These are phyloP conservation scores for Drosophila sp. DNA, from an alignment of 1,140 invertebrate species.

Conservation along the genomic window DNA sequence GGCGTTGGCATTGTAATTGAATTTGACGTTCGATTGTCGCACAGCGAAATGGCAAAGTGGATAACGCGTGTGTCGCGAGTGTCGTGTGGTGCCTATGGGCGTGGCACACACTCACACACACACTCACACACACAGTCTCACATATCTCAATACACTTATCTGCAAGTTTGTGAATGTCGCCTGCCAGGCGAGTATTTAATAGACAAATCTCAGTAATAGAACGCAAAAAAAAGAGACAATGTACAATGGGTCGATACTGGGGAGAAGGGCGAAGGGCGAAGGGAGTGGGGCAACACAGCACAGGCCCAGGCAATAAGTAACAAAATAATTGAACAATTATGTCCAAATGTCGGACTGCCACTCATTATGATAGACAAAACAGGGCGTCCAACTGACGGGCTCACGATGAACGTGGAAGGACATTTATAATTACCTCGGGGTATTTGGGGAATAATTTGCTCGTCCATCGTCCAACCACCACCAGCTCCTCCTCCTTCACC, in stretches of 20 bases:
- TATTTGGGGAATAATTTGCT: conserved; percentile 80
- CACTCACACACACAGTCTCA: not conserved
- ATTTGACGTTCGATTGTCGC: conserved; percentile 68
- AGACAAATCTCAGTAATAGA: conserved; percentile 58
- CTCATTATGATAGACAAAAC: conserved; percentile 84
- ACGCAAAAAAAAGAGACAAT: conserved; percentile 33
- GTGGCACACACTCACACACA: conserved; percentile 8
- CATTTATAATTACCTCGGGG: conserved; percentile 84
- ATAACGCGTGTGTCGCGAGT: conserved; percentile 39
- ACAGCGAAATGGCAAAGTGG: conserved; percentile 41
- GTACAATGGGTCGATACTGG: not conserved
- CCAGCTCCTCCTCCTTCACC: not conserved
- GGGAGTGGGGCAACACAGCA: conserved; percentile 3
- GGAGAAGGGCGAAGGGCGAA: not conserved
- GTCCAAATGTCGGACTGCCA: conserved; percentile 83
- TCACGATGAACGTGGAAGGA: conserved; percentile 63
- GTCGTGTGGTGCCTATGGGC: conserved; percentile 30
- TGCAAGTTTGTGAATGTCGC: conserved; percentile 29
- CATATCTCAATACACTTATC: conserved; percentile 9
- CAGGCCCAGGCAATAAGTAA: conserved; percentile 68
- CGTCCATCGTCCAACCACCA: conserved; percentile 54
- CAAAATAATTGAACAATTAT: conserved; percentile 84
- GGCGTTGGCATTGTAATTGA: conserved; percentile 57
- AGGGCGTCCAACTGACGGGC: conserved; percentile 53
- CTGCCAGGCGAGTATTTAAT: conserved; percentile 52